phyloP scores from a whole-genome alignment of 35 echinoderm and acorn worm genomes.

The Lytechinus variegatus region DNA sequence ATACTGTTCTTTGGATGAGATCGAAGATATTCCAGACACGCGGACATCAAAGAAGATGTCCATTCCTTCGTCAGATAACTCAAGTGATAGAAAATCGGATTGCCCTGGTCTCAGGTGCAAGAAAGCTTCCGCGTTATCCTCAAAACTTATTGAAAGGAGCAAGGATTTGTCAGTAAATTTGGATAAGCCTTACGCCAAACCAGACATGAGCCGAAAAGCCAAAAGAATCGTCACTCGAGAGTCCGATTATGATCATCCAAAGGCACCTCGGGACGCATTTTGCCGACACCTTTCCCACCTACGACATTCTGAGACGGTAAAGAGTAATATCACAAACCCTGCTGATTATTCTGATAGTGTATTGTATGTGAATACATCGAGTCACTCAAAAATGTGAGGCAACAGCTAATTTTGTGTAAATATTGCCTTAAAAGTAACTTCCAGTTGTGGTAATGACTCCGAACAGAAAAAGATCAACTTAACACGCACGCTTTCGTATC shows the following conservation, averaged over 20 bases:
- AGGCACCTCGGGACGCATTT: neutral
- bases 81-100: neutral
- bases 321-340: neutral
- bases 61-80: neutral
- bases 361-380: neutral
- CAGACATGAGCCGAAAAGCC: neutral
- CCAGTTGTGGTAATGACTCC: too few relatives aligned
- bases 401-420: neutral
- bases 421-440: too few relatives aligned
- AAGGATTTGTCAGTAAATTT: neutral
- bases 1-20: neutral
- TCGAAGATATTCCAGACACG: neutral
- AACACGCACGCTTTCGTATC: too few relatives aligned
- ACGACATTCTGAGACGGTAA: neutral
- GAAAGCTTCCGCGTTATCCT: neutral
- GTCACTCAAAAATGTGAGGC: neutral
- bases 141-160: neutral
- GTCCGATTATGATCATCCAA: neutral
- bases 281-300: neutral
- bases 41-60: neutral
- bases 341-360: neutral
- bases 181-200: neutral
- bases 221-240: neutral
- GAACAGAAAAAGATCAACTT: too few relatives aligned
- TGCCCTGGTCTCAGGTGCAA: neutral